Percentiles rank a stretch among this genome's conserved stretches.
These are phyloP conservation scores for Paralinhomoeus sp. DNA, from an alignment of 2,888 invertebrate species.

Conservation along the genomic window DNA sequence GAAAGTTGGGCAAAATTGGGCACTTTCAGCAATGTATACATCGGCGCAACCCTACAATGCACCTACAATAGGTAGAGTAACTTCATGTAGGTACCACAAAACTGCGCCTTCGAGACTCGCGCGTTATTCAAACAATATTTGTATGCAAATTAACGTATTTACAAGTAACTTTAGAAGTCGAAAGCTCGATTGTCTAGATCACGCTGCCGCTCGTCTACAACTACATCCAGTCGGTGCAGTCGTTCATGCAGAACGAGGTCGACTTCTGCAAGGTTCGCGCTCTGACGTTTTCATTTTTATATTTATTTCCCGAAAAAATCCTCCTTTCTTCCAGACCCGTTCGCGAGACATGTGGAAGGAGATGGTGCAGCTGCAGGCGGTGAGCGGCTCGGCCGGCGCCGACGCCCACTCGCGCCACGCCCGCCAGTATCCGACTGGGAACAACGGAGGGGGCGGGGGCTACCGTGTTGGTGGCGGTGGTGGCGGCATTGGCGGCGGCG, in stretches of 20 bases:
- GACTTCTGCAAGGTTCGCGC: slow-evolving; percentile 23
- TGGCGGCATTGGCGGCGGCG: slow-evolving; percentile 2
- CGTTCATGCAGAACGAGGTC: slow-evolving; percentile 25
- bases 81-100: no score
- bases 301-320: no score
- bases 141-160: no score
- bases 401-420: not conserved
- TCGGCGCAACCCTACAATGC: no score
- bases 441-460: slow-evolving; percentile 7
- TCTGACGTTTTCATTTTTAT: slow-evolving; percentile 9
- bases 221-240: slow-evolving; percentile 22
- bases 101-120: no score
- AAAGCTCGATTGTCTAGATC: no score
- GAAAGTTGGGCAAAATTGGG: no score
- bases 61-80: no score
- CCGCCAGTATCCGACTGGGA: not conserved
- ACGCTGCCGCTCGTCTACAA: slow-evolving; percentile 24
- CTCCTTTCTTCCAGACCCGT: slow-evolving; percentile 11
- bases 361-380: slow-evolving; percentile 21
- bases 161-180: no score
- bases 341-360: slow-evolving; percentile 25
- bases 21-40: no score
- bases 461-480: not conserved
- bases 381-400: slow-evolving; percentile 7
- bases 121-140: no score